A percentile compares a stretch with the other conserved stretches of the same genome.
Evolutionary conservation across 1,140 invertebrate genomes (phyloP).

Genomic region (Diorhabda carinulata): DNA sequence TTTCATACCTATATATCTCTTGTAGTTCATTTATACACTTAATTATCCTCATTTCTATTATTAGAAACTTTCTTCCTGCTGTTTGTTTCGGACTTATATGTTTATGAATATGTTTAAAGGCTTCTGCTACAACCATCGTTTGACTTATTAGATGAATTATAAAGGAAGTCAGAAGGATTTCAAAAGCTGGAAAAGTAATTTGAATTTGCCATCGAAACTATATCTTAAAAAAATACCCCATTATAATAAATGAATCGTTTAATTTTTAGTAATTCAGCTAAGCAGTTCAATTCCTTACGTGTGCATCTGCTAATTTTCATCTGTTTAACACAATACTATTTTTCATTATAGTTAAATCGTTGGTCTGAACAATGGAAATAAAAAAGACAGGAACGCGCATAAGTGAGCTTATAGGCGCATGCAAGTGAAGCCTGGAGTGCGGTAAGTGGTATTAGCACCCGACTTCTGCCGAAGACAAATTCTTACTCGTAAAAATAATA

Average conservation of each 20-base stretch:
- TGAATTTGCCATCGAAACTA: no score
- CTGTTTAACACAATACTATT: not conserved
- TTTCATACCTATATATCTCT: slow-evolving; percentile 23
- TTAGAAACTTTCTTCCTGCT: not conserved
- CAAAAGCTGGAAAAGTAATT: slow-evolving; percentile 13
- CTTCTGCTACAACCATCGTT: slow-evolving; percentile 11
- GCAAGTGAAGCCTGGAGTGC: no score
- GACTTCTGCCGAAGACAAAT: no score
- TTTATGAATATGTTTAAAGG: slow-evolving; percentile 21
- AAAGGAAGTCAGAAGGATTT: slow-evolving; percentile 4
- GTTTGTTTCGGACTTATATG: slow-evolving; percentile 11
- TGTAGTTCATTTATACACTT: slow-evolving; percentile 24
- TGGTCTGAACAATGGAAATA: not conserved
- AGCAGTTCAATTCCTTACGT: not conserved
- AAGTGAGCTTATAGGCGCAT: no score
- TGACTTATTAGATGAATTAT: slow-evolving; percentile 21
- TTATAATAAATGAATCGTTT: no score
- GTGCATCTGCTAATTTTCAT: not conserved
- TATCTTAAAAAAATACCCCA: no score
- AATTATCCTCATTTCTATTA: slow-evolving; percentile 22
- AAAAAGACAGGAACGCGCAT: no score
- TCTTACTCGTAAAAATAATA: no score
- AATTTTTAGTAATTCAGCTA: not conserved
- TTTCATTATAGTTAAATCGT: not conserved
- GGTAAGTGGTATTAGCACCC: no score